Base-by-base conservation (phyloP, 2,888 invertebrate genomes). In the Caenorhabditis sinica region DNA sequence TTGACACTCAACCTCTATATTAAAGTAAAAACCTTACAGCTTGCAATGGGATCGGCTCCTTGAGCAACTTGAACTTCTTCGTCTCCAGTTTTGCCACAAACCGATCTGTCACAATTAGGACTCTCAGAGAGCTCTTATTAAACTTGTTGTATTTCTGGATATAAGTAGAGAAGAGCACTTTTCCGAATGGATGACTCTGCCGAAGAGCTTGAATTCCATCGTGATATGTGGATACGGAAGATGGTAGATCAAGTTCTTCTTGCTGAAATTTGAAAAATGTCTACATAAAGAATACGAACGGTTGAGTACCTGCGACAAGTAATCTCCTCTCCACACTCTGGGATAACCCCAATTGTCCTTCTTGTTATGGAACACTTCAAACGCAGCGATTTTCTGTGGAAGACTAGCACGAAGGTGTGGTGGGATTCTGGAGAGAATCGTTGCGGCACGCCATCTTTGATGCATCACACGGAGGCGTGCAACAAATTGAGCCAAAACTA, bases 291-390 rank as follows among this genome's bases (percentile, higher is more conserved):
- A n/a, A n/a, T n/a, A n/a, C n/a, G n/a, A n/a, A n/a, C 0, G 11
- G 9, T 15, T 6, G 8, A n/a, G 2, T 25, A 73, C 73, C 63
- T 51, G 94, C 4, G 95, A 94, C 86, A 97, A 94, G 92, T 97
- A 97, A 93, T 97, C 96, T 49, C 96, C 96, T 87, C 95, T 94
- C 97, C 97, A 97, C 90, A 95, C 95, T 71, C 96, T 94, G 60
- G 95, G 94, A 88, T 95, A 95, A 2, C 96, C 96, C 95, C 96
- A 96, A 71, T 95, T 94, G 8, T 93, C 91, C 63, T 95, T 93
- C 89, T 95, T 95, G 11, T 95, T 95, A 88, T 95, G 95, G 60
- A 96, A 93, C 0, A 95, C 95, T 82, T 95, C 95, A 2, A 95
- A 96, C 0, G 96, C 96, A 20, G 95, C 94, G 88, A 96, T 95